Conservation (phyloP, 1,140 invertebrate genomes). For the Meloidogyne hapla region DNA sequence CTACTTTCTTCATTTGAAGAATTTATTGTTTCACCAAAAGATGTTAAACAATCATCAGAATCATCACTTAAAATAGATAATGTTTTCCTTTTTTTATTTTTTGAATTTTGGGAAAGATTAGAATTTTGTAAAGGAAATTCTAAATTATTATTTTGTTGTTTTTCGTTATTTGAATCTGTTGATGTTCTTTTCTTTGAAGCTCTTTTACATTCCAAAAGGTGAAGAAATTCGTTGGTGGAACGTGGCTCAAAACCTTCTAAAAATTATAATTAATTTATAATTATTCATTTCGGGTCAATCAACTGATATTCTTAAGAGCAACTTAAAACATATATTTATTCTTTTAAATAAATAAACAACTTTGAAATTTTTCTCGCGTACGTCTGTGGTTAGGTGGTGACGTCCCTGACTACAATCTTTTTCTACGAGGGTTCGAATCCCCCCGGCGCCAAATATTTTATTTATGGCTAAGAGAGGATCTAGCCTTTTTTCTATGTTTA, state of each 20-base stretch:
- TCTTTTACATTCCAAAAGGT: slow-evolving; percentile 8
- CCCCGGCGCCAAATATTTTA: too few species aligned
- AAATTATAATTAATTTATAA: neutral
- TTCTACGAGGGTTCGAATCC: too few species aligned
- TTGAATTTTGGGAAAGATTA: neutral
- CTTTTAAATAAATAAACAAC: neutral
- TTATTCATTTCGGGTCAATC: too few species aligned
- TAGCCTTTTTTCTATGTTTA: too few species aligned
- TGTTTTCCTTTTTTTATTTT: neutral
- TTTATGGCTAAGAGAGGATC: too few species aligned
- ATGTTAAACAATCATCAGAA: neutral
- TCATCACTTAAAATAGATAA: neutral
- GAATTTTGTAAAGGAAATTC: neutral
- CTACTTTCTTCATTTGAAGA: neutral
- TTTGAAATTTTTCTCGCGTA: neutral
- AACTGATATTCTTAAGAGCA: too few species aligned
- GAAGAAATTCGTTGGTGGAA: neutral
- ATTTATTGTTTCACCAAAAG: neutral
- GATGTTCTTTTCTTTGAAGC: neutral
- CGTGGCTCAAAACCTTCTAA: slow-evolving; percentile 23
- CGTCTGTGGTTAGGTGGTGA: too few species aligned
- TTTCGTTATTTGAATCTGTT: neutral
- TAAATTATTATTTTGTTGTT: neutral
- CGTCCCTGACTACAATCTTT: too few species aligned
- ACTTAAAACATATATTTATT: too few species aligned